Percentiles rank a stretch among this genome's conserved stretches.
Evolutionary conservation across 2,113 vertebrate genomes (phyloP).

Genomic region (Pseudorectes ferrugineus): DNA sequence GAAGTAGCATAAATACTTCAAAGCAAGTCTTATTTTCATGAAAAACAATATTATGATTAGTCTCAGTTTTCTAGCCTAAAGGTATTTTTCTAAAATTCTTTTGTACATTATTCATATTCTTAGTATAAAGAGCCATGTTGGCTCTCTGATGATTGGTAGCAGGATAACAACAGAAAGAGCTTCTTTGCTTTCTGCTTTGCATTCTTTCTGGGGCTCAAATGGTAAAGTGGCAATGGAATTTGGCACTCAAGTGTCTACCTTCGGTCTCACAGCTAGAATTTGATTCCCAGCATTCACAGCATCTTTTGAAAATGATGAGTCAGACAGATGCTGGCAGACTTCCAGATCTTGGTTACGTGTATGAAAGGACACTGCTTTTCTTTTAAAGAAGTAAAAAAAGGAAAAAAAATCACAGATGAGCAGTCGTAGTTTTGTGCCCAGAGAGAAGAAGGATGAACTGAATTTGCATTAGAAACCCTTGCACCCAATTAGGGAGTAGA

Average conservation of each 20-base stretch:
- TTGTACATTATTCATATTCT: conserved; percentile 68
- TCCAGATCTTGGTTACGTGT: not conserved
- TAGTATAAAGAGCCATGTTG: conserved; percentile 32
- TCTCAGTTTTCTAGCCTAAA: conserved; percentile 64
- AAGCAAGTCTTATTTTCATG: conserved; percentile 57
- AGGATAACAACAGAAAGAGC: not conserved
- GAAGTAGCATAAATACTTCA: conserved; percentile 71
- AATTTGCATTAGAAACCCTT: conserved; percentile 27
- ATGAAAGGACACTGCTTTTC: not conserved
- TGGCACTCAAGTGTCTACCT: conserved; percentile 24
- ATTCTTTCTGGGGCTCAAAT: not conserved
- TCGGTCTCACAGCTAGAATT: conserved; percentile 31
- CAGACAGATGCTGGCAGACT: conserved; percentile 11
- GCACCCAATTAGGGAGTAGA: not conserved
- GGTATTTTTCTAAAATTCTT: conserved; percentile 63
- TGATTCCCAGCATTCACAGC: conserved; percentile 31
- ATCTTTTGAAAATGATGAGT: conserved; percentile 55
- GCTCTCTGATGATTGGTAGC: conserved; percentile 14
- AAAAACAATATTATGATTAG: conserved; percentile 63
- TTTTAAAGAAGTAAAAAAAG: not conserved
- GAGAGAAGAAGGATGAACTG: not conserved
- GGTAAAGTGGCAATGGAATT: conserved; percentile 25
- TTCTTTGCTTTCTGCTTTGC: conserved; percentile 37
- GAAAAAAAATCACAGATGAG: not conserved
- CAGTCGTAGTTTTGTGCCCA: not conserved